Conservation (phyloP, 2,888 invertebrate genomes). For the Idaea biselata region DNA sequence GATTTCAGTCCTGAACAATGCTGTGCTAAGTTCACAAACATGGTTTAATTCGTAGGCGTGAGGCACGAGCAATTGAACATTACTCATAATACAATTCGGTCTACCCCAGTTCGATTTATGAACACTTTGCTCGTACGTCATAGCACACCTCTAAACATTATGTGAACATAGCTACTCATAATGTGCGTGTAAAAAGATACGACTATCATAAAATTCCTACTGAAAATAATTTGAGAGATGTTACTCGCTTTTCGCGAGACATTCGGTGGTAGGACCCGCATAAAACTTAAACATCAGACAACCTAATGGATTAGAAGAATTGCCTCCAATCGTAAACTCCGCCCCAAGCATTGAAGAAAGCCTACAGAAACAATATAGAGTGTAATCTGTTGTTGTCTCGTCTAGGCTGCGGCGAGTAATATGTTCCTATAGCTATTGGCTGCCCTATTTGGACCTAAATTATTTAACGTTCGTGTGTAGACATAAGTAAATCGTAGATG, state of each 20-base stretch:
- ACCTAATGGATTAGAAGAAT: conserved; percentile 79
- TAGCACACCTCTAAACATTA: conserved; percentile 68
- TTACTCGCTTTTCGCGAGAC: conserved; percentile 73
- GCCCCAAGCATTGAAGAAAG: conserved; percentile 58
- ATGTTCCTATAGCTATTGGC: conserved; percentile 39
- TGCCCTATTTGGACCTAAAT: conserved; percentile 34
- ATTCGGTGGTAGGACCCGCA: conserved; percentile 72
- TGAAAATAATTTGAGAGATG: conserved; percentile 79
- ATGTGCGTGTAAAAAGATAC: conserved; percentile 79
- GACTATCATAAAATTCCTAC: conserved; percentile 76
- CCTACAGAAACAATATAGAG: conserved; percentile 60
- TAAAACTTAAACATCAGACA: conserved; percentile 76
- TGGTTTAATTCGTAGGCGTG: too few relatives aligned
- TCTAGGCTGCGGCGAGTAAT: conserved; percentile 37
- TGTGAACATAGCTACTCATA: conserved; percentile 73
- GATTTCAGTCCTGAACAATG: too few relatives aligned
- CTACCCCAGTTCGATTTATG: conserved; percentile 74
- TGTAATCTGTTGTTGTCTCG: conserved; percentile 55
- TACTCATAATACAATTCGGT: conserved; percentile 50
- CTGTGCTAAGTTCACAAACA: too few relatives aligned
- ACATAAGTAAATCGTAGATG: background rate
- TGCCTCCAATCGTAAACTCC: conserved; percentile 69
- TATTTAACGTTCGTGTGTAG: conserved; percentile 36
- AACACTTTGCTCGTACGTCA: conserved; percentile 61
- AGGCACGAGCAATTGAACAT: background rate